phyloP scores from a whole-genome alignment of 1,140 invertebrate species.

The Alviniconcha marisindica region DNA sequence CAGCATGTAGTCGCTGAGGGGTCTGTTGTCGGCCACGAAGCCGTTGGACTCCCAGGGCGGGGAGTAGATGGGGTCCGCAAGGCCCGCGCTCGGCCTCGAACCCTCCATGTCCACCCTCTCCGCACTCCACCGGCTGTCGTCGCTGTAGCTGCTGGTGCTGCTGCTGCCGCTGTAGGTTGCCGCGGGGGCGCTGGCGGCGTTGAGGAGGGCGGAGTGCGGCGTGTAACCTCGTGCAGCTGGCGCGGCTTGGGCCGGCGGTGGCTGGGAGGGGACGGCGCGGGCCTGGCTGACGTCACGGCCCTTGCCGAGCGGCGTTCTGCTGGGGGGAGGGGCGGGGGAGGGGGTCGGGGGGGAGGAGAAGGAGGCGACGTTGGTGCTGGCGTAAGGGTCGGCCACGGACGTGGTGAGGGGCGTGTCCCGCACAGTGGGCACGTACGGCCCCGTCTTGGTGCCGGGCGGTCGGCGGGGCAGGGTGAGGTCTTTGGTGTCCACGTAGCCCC shows the following conservation, averaged over 20 bases:
- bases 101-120: too few species aligned
- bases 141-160: neutral
- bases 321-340: neutral
- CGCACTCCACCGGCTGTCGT: neutral
- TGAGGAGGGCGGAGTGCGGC: too few species aligned
- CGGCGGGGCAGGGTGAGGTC: constrained; percentile 1
- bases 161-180: neutral
- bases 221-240: too few species aligned
- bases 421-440: neutral
- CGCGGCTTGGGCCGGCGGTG: neutral
- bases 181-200: neutral
- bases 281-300: neutral
- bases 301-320: neutral
- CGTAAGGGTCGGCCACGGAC: neutral
- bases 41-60: constrained; percentile 26
- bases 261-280: neutral
- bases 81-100: neutral
- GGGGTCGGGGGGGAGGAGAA: neutral
- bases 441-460: neutral
- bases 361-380: neutral
- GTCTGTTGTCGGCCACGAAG: constrained; percentile 22
- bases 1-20: constrained; percentile 31
- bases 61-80: constrained; percentile 25
- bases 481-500: neutral
- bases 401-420: constrained; percentile 1